Conservation (phyloP, 2,113 vertebrate species). For the Lophotis ruficrista region DNA sequence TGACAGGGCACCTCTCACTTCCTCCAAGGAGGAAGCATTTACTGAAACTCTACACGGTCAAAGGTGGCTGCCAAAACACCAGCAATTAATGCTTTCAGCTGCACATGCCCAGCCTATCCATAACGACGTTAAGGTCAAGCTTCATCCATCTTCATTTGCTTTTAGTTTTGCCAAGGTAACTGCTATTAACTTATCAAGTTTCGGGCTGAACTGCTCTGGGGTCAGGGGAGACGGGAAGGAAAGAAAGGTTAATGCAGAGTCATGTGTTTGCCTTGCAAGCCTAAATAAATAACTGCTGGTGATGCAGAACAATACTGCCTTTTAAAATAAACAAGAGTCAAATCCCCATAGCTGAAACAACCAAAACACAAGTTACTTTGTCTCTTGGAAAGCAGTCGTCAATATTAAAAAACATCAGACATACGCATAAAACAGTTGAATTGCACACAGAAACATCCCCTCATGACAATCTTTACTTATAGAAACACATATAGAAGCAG, state of each 20-base stretch:
- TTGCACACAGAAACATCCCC: background rate
- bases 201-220: constrained; percentile 4
- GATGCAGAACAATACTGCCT: background rate
- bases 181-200: background rate
- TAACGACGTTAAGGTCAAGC: constrained; percentile 44
- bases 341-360: background rate
- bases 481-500: background rate
- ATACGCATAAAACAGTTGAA: background rate
- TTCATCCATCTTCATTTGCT: constrained; percentile 36
- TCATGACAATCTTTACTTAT: background rate
- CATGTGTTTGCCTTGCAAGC: background rate
- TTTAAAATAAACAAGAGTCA: background rate
- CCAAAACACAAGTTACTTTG: background rate
- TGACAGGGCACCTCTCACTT: background rate
- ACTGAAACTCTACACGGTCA: constrained; percentile 39
- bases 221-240: background rate
- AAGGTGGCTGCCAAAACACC: constrained; percentile 34
- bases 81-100: constrained; percentile 32
- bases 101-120: background rate
- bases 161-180: constrained; percentile 47
- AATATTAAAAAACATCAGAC: background rate
- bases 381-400: background rate
- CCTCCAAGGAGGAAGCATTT: constrained; percentile 34
- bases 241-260: constrained; percentile 22
- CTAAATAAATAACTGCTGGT: background rate